Evolutionary conservation across 1,140 invertebrate genomes (phyloP).

Genomic region (Philotrypesis tridentata): DNA sequence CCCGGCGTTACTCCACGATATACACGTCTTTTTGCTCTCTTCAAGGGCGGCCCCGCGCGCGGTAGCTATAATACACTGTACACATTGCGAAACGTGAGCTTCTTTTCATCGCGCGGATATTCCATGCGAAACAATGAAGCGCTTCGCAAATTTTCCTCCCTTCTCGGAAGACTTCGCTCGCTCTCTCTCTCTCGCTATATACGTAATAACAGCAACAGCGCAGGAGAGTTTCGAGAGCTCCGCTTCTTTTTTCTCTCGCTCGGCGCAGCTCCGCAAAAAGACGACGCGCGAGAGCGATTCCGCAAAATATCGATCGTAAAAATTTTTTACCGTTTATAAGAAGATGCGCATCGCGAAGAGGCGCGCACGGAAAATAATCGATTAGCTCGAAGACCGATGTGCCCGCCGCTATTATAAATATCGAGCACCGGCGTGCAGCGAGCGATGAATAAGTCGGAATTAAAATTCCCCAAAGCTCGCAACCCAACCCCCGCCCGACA

Average conservation of each 20-base stretch:
- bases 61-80: too few species aligned
- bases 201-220: not conserved
- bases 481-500: not conserved
- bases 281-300: too few species aligned
- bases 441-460: not conserved
- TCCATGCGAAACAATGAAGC: slow-evolving; percentile 15
- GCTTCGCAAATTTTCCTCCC: slow-evolving; percentile 40
- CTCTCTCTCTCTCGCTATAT: not conserved
- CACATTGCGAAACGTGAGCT: not conserved
- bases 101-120: slow-evolving; percentile 10
- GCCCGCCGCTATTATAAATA: too few species aligned
- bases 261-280: too few species aligned
- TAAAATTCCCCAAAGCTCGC: not conserved
- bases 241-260: not conserved
- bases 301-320: too few species aligned
- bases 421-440: too few species aligned
- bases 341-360: too few species aligned
- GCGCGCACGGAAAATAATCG: too few species aligned
- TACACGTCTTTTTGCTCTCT: slow-evolving; percentile 15
- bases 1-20: not conserved
- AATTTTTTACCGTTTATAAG: too few species aligned
- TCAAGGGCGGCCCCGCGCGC: too few species aligned
- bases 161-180: not conserved
- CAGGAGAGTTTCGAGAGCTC: not conserved
- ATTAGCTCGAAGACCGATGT: too few species aligned